Conservation (phyloP, 2,888 invertebrate genomes). For the Mesoligia furuncula region DNA sequence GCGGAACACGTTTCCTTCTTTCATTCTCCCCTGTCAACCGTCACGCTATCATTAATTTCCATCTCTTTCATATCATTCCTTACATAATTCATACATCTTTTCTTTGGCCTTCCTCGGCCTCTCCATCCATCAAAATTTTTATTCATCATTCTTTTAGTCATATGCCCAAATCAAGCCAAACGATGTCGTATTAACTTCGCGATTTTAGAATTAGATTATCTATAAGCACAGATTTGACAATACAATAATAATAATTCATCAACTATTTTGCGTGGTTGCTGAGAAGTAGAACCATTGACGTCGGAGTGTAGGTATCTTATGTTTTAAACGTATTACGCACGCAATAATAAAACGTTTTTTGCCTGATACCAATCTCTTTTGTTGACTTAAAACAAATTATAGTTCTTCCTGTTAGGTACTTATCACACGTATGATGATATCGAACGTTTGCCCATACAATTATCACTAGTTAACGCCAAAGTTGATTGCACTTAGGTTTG, state of each 20-base stretch:
- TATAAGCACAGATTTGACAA: not conserved
- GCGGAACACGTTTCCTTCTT: not conserved
- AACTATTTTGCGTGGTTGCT: not conserved
- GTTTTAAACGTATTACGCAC: not conserved
- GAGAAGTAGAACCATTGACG: not conserved
- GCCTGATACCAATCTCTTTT: not conserved
- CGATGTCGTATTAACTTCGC: too few species aligned
- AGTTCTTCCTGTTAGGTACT: conserved; percentile 18
- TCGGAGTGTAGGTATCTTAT: not conserved
- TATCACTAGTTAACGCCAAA: conserved; percentile 55
- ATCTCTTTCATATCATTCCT: too few species aligned
- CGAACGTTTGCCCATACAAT: conserved; percentile 45
- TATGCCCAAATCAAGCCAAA: too few species aligned
- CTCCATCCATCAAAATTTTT: too few species aligned
- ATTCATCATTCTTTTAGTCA: too few species aligned
- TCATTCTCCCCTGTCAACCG: too few species aligned
- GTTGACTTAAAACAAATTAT: not conserved
- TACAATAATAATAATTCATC: not conserved
- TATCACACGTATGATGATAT: conserved; percentile 41
- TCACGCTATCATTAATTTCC: too few species aligned
- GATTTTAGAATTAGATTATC: too few species aligned
- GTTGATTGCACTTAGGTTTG: conserved; percentile 58
- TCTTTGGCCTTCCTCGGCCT: not conserved
- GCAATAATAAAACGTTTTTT: not conserved
- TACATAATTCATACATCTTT: not conserved